These are phyloP conservation scores for Oryzias sinensis DNA, from an alignment of 2,797 vertebrate genomes.

Conservation along the genomic window DNA sequence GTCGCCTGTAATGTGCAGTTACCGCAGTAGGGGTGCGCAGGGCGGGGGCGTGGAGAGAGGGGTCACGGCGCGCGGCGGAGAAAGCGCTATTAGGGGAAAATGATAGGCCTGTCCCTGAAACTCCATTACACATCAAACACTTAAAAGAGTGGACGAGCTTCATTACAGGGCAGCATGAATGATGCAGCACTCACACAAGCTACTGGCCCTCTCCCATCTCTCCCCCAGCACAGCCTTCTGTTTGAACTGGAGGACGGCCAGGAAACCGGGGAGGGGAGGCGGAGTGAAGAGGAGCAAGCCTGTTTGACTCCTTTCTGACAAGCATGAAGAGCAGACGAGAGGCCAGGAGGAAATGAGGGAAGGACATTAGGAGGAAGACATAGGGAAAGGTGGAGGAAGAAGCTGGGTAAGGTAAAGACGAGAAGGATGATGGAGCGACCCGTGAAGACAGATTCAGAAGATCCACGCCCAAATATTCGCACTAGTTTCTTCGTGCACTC, in stretches of 20 bases:
- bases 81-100: conserved; percentile 88
- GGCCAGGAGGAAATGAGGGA: not conserved
- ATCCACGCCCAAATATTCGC: too few species aligned
- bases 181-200: conserved; percentile 75
- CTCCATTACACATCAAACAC: conserved; percentile 84
- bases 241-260: conserved; percentile 73
- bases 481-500: too few species aligned
- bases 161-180: conserved; percentile 81
- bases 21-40: conserved; percentile 56
- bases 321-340: conserved; percentile 22
- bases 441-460: too few species aligned
- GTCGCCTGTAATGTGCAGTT: conserved; percentile 65
- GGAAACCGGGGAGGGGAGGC: conserved; percentile 44
- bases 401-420: not conserved
- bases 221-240: conserved; percentile 70
- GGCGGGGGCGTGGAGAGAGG: conserved; percentile 56
- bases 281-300: conserved; percentile 44
- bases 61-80: conserved; percentile 73
- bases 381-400: too few species aligned
- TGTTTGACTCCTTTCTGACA: conserved; percentile 55
- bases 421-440: not conserved
- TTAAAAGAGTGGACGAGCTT: conserved; percentile 80
- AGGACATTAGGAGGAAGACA: not conserved
- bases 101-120: conserved; percentile 89
- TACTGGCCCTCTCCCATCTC: conserved; percentile 47